Conservation (phyloP, 1,140 invertebrate species). For the Ctenoplectra terminalis region DNA sequence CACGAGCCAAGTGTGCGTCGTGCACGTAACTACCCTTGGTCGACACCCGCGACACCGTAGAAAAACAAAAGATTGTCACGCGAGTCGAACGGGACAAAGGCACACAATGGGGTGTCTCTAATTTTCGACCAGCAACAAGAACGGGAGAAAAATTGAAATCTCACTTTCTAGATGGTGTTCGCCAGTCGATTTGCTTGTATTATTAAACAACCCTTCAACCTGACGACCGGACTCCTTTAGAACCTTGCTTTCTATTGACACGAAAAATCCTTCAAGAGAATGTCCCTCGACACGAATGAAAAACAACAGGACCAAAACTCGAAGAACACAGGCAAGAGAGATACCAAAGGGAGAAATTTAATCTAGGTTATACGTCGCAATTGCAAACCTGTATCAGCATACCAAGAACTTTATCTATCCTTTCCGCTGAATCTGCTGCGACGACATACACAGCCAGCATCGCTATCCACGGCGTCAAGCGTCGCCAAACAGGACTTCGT, state of each 20-base stretch:
- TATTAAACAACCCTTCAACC: constrained; percentile 69
- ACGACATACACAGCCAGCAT: not conserved
- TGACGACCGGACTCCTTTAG: constrained; percentile 66
- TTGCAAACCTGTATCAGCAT: constrained; percentile 74
- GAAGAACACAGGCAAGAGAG: too few species aligned
- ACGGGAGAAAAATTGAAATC: constrained; percentile 33
- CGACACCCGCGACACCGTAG: not conserved
- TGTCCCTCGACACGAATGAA: constrained; percentile 25
- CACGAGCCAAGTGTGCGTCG: not conserved
- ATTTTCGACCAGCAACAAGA: constrained; percentile 16
- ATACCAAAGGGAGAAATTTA: not conserved
- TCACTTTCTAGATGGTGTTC: not conserved
- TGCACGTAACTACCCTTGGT: not conserved
- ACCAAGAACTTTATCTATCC: constrained; percentile 71
- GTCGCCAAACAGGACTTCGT: not conserved
- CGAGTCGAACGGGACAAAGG: constrained; percentile 20
- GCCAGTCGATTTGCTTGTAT: constrained; percentile 47
- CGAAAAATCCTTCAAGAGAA: constrained; percentile 67
- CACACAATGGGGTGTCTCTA: constrained; percentile 18
- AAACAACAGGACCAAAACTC: not conserved
- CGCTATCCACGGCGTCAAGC: constrained; percentile 42
- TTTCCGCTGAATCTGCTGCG: not conserved
- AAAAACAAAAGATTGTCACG: constrained; percentile 12
- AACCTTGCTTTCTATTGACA: constrained; percentile 76
- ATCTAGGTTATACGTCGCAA: not conserved